Conservation (phyloP, 2,113 vertebrate species). For the Callionymus lyra region DNA sequence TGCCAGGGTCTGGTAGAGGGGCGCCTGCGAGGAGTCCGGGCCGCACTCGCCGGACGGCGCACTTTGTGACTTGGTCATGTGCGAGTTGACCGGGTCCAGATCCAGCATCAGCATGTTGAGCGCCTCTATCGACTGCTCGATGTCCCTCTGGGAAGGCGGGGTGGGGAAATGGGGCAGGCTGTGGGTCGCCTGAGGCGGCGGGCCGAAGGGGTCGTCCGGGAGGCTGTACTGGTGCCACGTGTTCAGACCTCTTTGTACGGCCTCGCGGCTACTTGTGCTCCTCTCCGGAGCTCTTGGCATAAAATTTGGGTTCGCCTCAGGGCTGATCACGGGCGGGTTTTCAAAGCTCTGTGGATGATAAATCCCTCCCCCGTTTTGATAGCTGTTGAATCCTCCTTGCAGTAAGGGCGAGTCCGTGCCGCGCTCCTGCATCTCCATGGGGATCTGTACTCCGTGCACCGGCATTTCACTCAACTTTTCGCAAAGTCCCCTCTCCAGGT, state of each 20-base stretch:
- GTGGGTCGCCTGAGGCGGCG: slow-evolving; percentile 65
- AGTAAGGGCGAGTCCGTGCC: slow-evolving; percentile 55
- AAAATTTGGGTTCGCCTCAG: slow-evolving; percentile 64
- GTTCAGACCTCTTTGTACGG: slow-evolving; percentile 87
- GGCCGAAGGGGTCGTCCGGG: slow-evolving; percentile 66
- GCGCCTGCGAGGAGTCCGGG: slow-evolving; percentile 62
- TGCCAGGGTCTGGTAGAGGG: slow-evolving; percentile 64
- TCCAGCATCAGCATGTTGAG: slow-evolving; percentile 95
- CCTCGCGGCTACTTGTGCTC: slow-evolving; percentile 88
- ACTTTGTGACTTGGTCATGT: slow-evolving; percentile 84
- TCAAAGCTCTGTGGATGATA: slow-evolving; percentile 80
- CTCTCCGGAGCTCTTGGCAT: slow-evolving; percentile 69
- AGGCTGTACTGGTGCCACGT: slow-evolving; percentile 85
- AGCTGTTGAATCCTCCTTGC: slow-evolving; percentile 59
- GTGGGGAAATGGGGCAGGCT: slow-evolving; percentile 80
- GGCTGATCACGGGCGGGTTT: slow-evolving; percentile 46
- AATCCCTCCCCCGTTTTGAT: slow-evolving; percentile 59
- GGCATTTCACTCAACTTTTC: slow-evolving; percentile 56
- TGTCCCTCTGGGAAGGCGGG: slow-evolving; percentile 80
- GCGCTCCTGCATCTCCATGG: slow-evolving; percentile 71
- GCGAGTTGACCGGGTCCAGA: slow-evolving; percentile 68
- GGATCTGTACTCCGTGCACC: slow-evolving; percentile 63
- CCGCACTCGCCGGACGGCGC: slow-evolving; percentile 69
- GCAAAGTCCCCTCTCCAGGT: slow-evolving; percentile 45
- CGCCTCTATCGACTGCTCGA: slow-evolving; percentile 87